A percentile compares a stretch with the other conserved stretches of the same genome.
Evolutionary conservation across 37 sponge, comb jelly and placozoan species (phyloP).

Genomic region (Cladorhizidae sp.): DNA sequence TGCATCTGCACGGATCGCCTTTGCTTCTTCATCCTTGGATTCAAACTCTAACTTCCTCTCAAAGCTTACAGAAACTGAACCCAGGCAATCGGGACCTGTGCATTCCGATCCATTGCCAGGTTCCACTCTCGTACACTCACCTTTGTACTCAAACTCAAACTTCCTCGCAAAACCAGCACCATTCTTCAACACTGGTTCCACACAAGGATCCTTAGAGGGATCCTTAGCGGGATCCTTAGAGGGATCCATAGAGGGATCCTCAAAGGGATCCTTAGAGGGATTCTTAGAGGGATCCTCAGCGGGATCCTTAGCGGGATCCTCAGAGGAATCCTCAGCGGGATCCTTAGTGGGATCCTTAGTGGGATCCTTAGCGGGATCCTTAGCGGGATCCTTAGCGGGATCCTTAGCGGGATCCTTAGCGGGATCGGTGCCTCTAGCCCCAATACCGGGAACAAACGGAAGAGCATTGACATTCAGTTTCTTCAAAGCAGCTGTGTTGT

Average conservation of each 20-base stretch:
- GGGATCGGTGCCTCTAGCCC: not conserved
- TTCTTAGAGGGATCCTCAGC: no score
- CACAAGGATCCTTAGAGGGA: no score
- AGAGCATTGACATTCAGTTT: slow-evolving; percentile 43
- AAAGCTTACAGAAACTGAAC: not conserved
- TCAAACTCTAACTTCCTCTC: not conserved
- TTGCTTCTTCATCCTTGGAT: not conserved
- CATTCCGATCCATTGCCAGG: not conserved
- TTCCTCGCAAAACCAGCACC: no score
- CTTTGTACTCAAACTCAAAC: not conserved
- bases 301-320: no score
- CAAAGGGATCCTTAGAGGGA: no score
- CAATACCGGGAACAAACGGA: slow-evolving; percentile 40
- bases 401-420: not conserved
- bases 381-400: no score
- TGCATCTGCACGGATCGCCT: not conserved
- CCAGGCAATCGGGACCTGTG: not conserved
- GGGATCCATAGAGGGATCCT: no score
- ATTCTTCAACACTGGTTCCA: not conserved
- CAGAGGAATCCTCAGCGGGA: no score
- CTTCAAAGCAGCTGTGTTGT: no score
- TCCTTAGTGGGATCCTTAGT: no score
- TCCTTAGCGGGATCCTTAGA: no score
- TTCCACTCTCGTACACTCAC: not conserved
- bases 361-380: no score